Evolutionary conservation across 2,113 vertebrate genomes (phyloP), one percentile per base, ranked within the genome.

Genomic region (Osmerus eperlanus): DNA sequence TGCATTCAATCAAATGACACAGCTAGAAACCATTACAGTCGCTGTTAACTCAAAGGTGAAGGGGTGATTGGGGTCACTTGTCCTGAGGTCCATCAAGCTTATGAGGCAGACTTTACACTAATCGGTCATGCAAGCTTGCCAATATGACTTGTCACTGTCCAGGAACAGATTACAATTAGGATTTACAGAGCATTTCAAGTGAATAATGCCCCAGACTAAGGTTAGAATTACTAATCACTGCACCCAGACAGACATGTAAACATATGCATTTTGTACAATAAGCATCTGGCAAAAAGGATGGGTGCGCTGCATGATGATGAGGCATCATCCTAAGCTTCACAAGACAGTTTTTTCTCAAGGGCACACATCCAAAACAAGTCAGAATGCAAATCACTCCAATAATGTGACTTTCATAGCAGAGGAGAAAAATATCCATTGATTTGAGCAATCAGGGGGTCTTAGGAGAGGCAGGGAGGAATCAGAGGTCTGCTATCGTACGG

Each of bases 21-120:
- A 70, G 53, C n/a, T 65, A 36, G 16, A 82, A 81, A 73, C 81
- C 18, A 8, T 18, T 60, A 23, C 52, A 29, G 47, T 60, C 15
- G 13, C 0, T 73, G 36, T 84, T 86, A 88, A 78, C 81, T 78
- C 77, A 88, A 83, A 77, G 66, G 68, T 65, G 64, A 47, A 75
- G 68, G 81, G 82, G 53, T 80, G 75, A 75, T 53, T 72, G 63
- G 77, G 83, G 70, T 75, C 80, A 54, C 80, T 71, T 15, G 56
- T 72, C 68, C 41, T 4, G 36, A 78, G 41, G 41, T 83, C 78
- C 71, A 73, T 83, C 78, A 85, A 71, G 60, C 51, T 68, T 58
- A 64, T 68, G 55, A 55, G 71, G 64, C 77, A 53, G 19, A 56
- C 64, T 81, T 66, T 72, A 58, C 67, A 71, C 55, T 54, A 32